These are phyloP conservation scores for Charina bottae DNA, from an alignment of 2,113 vertebrate species.

Conservation along the genomic window DNA sequence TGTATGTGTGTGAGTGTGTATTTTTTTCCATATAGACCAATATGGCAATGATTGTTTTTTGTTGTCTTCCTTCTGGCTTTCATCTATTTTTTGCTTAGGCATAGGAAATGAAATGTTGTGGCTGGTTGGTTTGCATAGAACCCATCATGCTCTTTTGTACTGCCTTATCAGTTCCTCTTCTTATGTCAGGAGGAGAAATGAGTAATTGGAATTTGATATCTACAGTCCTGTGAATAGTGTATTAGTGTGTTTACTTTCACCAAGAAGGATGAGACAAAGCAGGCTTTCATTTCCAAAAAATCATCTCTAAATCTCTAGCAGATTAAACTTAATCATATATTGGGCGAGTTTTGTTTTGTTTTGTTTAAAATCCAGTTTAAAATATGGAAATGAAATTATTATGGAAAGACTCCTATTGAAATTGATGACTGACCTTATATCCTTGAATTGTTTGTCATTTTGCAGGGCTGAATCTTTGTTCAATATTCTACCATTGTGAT, in stretches of 20 bases:
- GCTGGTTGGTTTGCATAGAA: background rate
- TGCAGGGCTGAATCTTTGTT: background rate
- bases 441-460: background rate
- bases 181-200: background rate
- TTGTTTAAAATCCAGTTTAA: background rate
- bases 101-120: background rate
- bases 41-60: background rate
- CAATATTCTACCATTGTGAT: background rate
- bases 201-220: background rate
- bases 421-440: background rate
- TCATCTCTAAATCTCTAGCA: conserved; percentile 19
- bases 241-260: background rate
- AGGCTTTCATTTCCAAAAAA: background rate
- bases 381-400: background rate
- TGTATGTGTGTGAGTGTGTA: background rate
- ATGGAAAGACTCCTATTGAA: background rate
- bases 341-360: background rate
- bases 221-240: background rate
- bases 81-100: background rate
- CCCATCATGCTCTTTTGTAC: background rate
- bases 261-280: conserved; percentile 3
- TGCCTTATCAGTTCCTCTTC: background rate
- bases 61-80: background rate
- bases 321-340: background rate
- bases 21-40: background rate